Evolutionary conservation across 2,113 vertebrate genomes (phyloP).

Genomic region (Lepus timidus): DNA sequence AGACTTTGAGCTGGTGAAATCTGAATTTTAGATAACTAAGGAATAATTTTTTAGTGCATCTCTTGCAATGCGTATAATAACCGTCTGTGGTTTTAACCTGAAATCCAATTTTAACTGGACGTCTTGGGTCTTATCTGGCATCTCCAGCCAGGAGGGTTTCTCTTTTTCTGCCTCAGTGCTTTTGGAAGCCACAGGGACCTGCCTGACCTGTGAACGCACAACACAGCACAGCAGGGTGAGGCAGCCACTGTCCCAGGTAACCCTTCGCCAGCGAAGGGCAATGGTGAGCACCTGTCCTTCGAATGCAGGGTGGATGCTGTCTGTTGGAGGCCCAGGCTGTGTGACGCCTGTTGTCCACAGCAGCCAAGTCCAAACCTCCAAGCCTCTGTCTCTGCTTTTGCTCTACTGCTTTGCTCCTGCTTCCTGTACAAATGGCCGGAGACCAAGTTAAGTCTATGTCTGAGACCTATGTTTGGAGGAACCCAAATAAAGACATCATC

Average conservation of each 20-base stretch:
- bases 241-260: neutral
- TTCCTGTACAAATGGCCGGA: neutral
- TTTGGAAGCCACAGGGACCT: neutral
- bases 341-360: neutral
- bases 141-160: neutral
- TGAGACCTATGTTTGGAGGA: neutral
- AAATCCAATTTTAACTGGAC: neutral
- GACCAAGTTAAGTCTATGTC: neutral
- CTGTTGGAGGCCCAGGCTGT: neutral
- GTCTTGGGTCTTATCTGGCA: neutral
- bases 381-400: neutral
- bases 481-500: neutral
- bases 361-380: neutral
- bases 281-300: neutral
- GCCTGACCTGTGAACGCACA: fast-evolving
- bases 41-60: neutral
- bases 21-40: slow-evolving; percentile 9
- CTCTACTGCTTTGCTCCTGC: neutral
- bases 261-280: neutral
- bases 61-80: neutral
- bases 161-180: neutral
- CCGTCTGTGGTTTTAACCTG: neutral
- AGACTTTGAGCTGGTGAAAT: neutral
- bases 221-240: neutral
- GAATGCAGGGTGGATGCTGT: neutral